Base-by-base conservation (phyloP, 2,797 vertebrate species). In the Ptychadena robeensis region DNA sequence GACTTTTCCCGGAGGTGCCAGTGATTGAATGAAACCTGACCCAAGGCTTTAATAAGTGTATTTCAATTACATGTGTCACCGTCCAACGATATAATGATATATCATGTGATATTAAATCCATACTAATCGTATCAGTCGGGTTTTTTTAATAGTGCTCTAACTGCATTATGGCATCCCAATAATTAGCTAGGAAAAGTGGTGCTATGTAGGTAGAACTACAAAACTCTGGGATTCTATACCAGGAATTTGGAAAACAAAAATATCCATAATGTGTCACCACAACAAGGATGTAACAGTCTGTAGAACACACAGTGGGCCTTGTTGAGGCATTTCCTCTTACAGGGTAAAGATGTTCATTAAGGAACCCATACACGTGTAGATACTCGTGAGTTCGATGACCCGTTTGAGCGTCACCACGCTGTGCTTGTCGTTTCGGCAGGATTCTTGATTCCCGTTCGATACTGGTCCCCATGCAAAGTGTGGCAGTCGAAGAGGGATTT, bases 51-150 rank as follows among this genome's bases (percentile, higher is more conserved):
- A 98, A 98, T 99, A 97, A 99, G 96, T 97, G 96, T 96, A 98
- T 99, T 98, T 98, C 97, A 99, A 99, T 99, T 99, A 99, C 94
- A 95, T 95, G 96, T 98, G 97, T 97, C 98, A 98, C 91, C 92
- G 89, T 87, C 92, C 97, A 98, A 98, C 95, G 93, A 96, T 95
- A 93, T 94, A 92, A 96, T 98, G 97, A 98, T 98, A 96, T 96
- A 99, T 98, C 96, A 96, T 96, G 93, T 95, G 95, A 97, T 98
- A 98, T 97, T 96, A 96, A 95, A 96, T 96, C 95, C 95, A 96
- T 97, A 95, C 95, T 98, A 98, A 97, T 98, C 94, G 95, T 94
- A 94, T 95, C 92, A 93, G 89, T 87, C 88, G 91, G n/a, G 92
- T 94, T 93, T 94, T 91, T 95, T 94, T 94, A 93, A 94, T 94